Conservation (phyloP, 2,888 invertebrate genomes). For the Tineola bisselliella region DNA sequence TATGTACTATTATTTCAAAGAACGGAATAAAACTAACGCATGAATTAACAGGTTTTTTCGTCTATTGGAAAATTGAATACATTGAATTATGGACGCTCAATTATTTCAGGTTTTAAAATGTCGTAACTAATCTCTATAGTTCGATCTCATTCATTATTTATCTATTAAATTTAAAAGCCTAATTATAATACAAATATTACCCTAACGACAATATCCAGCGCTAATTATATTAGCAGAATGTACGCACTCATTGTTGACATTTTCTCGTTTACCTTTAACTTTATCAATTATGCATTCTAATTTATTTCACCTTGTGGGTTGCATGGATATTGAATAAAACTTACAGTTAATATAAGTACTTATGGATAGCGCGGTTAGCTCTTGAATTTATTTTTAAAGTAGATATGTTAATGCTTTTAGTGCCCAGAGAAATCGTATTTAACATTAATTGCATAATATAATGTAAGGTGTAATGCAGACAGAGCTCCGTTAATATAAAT, state of each 20-base stretch:
- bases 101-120: background rate
- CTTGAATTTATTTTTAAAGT: too few relatives aligned
- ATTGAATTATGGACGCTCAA: background rate
- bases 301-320: background rate
- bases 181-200: constrained; percentile 3
- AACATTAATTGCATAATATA: too few relatives aligned
- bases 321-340: background rate
- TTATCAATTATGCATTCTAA: background rate
- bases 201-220: background rate
- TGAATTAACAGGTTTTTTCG: too few relatives aligned
- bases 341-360: too few relatives aligned
- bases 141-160: background rate
- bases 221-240: background rate
- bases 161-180: background rate
- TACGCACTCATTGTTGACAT: background rate
- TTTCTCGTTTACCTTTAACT: background rate
- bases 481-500: constrained; percentile 10
- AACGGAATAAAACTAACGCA: too few relatives aligned
- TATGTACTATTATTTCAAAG: too few relatives aligned
- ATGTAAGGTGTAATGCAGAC: constrained; percentile 20
- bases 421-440: too few relatives aligned
- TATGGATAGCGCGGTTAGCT: too few relatives aligned
- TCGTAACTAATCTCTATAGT: background rate
- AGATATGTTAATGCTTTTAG: too few relatives aligned
- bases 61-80: too few relatives aligned